Percentiles rank a stretch among this genome's conserved stretches.
phyloP scores from a whole-genome alignment of 2,888 invertebrate species.

The Tortricodes alternella region DNA sequence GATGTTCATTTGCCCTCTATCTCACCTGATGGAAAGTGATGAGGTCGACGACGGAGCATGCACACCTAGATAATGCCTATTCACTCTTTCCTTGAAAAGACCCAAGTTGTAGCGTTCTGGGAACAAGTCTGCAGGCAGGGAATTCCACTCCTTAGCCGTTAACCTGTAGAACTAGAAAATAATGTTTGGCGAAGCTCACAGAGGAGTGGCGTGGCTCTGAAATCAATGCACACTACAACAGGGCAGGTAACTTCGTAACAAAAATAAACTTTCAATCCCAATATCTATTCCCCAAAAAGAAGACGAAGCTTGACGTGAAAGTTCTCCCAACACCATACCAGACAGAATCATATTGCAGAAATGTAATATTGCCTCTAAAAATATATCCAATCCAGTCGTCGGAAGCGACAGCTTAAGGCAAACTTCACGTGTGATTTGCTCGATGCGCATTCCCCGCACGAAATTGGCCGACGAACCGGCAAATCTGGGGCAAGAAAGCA shows the following conservation, averaged over 20 bases:
- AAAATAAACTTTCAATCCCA: conserved; percentile 7
- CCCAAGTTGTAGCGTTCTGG: no score
- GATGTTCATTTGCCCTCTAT: no score
- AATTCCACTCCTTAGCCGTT: no score
- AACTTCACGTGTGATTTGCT: conserved; percentile 67
- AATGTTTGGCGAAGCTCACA: no score
- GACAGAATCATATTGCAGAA: conserved; percentile 43
- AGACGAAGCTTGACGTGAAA: conserved; percentile 5
- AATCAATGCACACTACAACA: background rate
- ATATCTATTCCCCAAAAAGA: conserved; percentile 14
- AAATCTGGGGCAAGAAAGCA: conserved; percentile 73
- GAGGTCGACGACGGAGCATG: no score
- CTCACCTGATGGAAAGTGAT: no score
- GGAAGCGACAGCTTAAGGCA: conserved; percentile 59
- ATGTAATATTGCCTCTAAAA: conserved; percentile 66
- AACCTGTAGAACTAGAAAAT: no score
- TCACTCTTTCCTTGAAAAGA: no score
- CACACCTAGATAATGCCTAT: no score
- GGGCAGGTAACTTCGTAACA: background rate
- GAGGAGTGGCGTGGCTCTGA: no score
- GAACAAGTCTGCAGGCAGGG: no score
- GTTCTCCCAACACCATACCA: conserved; percentile 19
- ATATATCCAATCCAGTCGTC: conserved; percentile 57
- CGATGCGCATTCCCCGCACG: conserved; percentile 55
- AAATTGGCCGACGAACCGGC: conserved; percentile 76